These are phyloP conservation scores for Pocillopora grandis DNA, from an alignment of 92 coral and sea anemone species.

Conservation along the genomic window DNA sequence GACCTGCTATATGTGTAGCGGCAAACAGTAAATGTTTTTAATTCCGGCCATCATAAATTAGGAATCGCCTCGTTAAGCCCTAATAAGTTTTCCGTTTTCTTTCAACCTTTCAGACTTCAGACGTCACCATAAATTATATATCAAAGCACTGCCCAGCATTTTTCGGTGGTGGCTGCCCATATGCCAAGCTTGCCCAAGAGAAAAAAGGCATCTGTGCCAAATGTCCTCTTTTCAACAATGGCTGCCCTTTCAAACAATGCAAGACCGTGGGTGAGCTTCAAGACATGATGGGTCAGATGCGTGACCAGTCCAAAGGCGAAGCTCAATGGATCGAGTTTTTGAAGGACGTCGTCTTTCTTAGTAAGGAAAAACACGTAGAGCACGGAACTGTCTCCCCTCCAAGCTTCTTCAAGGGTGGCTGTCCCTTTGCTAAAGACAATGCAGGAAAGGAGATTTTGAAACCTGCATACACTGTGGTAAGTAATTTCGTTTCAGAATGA, in stretches of 20 bases:
- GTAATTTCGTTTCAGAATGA: neutral
- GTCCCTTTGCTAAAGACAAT: slow-evolving; percentile 5
- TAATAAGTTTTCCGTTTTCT: too few species aligned
- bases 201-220: slow-evolving; percentile 1
- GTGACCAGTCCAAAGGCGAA: neutral
- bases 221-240: slow-evolving; percentile 8
- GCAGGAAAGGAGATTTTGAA: neutral
- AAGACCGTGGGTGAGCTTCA: neutral
- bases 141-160: too few species aligned
- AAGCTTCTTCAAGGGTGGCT: slow-evolving; percentile 23
- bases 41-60: too few species aligned
- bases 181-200: neutral
- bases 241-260: slow-evolving; percentile 12
- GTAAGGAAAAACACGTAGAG: neutral
- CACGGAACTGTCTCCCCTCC: neutral
- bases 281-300: neutral
- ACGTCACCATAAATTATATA: too few species aligned
- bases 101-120: too few species aligned
- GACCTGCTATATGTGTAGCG: too few species aligned
- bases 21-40: too few species aligned
- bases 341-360: neutral
- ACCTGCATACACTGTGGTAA: neutral
- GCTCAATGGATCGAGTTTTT: neutral
- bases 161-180: neutral
- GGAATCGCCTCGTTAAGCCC: too few species aligned